Evolutionary conservation across 2,797 vertebrate species (phyloP).

Genomic region (Darevskia mixta): DNA sequence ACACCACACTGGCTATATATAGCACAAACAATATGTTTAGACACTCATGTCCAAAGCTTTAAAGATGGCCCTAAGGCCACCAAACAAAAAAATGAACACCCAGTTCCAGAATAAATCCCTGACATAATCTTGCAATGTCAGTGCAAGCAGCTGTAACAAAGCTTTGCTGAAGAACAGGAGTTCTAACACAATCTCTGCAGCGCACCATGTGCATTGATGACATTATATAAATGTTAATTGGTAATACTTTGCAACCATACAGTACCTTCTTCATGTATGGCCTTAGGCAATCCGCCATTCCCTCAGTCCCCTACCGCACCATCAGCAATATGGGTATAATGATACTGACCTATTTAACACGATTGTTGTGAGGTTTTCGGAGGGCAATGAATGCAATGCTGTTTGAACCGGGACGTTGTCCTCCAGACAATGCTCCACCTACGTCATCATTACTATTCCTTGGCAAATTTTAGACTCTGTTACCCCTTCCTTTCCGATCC

Average conservation of each 20-base stretch:
- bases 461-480: too few relatives aligned
- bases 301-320: neutral
- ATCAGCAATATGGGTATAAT: neutral
- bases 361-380: neutral
- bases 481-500: neutral
- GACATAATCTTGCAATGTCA: neutral
- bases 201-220: neutral
- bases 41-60: neutral
- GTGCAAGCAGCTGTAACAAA: neutral
- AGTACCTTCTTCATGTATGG: neutral
- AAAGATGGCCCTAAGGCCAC: neutral
- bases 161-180: too few relatives aligned
- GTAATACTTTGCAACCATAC: neutral
- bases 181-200: neutral
- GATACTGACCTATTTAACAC: neutral
- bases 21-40: too few relatives aligned
- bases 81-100: neutral
- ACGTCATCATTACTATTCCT: neutral
- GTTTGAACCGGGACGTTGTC: neutral
- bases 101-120: neutral
- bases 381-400: neutral
- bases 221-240: neutral
- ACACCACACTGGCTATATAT: too few relatives aligned
- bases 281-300: neutral
- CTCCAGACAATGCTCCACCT: neutral